Conservation (phyloP, 2,113 vertebrate genomes). For the Neopipo cinnamomea region DNA sequence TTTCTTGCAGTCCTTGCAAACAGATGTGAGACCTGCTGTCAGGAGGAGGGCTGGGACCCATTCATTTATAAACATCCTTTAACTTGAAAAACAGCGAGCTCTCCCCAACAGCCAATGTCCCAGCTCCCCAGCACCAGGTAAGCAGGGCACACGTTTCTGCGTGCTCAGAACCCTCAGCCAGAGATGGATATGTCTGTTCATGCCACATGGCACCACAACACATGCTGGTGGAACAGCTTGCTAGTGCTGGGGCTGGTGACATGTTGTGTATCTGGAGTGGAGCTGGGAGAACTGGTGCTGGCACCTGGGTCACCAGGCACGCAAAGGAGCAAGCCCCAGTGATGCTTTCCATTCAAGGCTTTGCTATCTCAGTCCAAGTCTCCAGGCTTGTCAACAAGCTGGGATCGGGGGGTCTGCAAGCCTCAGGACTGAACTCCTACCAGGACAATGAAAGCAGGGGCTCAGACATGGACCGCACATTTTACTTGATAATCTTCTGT, state of each 20-base stretch:
- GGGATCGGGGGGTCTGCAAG: accelerated
- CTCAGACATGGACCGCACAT: background rate
- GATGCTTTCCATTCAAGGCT: background rate
- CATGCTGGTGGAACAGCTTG: background rate
- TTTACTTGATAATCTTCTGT: background rate
- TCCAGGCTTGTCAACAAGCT: background rate
- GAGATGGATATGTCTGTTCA: background rate
- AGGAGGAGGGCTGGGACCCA: background rate
- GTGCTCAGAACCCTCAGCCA: background rate
- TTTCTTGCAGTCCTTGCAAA: background rate
- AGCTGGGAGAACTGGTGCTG: background rate
- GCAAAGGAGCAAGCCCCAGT: background rate
- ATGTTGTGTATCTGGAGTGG: accelerated
- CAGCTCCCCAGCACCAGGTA: background rate
- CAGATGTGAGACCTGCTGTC: background rate
- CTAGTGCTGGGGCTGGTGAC: accelerated
- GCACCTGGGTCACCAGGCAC: accelerated
- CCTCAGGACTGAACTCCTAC: background rate
- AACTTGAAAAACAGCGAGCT: background rate
- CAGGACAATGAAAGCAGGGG: background rate
- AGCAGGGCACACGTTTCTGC: accelerated
- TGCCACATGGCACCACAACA: background rate
- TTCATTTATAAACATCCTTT: background rate
- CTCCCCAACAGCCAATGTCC: accelerated
- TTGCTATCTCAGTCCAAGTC: background rate